phyloP scores from a whole-genome alignment of 2,888 invertebrate genomes.

The Stenchaetothrips biformis region DNA sequence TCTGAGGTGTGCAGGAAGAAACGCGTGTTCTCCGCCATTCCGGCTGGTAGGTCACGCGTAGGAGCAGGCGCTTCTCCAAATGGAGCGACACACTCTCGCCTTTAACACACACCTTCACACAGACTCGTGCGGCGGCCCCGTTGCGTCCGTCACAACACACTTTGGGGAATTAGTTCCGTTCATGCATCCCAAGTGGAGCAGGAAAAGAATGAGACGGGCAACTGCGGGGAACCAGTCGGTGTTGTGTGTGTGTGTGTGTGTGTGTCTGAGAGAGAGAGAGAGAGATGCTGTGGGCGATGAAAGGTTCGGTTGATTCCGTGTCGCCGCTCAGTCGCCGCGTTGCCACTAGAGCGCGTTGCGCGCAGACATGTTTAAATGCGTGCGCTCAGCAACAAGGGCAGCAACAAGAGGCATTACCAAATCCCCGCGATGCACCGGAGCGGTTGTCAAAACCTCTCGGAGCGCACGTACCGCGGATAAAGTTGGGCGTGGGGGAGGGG shows the following conservation, averaged over 20 bases:
- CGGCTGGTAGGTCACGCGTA: no score
- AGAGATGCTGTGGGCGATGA: no score
- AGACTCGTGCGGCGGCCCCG: background rate
- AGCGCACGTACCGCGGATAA: background rate
- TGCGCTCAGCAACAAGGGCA: no score
- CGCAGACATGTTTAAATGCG: no score
- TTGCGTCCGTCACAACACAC: background rate
- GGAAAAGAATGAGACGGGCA: background rate
- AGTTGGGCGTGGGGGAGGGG: background rate
- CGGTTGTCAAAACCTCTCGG: background rate
- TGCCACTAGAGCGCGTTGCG: no score
- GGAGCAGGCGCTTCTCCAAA: background rate
- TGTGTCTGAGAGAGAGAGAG: no score
- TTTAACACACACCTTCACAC: background rate
- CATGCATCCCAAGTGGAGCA: background rate
- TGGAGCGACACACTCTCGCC: background rate
- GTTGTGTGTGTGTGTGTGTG: background rate
- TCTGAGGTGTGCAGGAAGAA: no score
- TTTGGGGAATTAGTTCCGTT: conserved; percentile 14
- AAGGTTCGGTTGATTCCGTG: no score
- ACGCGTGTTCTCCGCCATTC: no score
- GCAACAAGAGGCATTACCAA: no score
- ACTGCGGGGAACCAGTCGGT: background rate
- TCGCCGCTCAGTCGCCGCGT: no score
- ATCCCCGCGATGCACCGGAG: background rate